These are phyloP conservation scores for Pteropus alecto DNA, from an alignment of 2,113 vertebrate species.

Conservation along the genomic window DNA sequence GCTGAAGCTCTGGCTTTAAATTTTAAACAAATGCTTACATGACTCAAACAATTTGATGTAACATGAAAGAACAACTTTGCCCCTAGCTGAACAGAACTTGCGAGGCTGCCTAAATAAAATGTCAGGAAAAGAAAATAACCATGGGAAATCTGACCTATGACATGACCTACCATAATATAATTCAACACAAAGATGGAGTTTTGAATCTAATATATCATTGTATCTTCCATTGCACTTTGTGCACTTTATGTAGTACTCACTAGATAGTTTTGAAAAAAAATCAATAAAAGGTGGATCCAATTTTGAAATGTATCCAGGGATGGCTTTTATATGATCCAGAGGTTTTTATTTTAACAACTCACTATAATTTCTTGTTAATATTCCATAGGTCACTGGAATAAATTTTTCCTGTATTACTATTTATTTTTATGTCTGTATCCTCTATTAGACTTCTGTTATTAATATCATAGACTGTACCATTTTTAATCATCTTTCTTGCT, in stretches of 20 bases:
- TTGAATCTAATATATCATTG: neutral
- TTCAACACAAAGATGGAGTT: neutral
- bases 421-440: neutral
- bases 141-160: neutral
- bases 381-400: neutral
- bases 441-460: neutral
- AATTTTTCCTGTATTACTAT: neutral
- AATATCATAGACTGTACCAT: neutral
- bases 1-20: constrained; percentile 33
- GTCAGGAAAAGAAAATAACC: neutral
- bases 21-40: constrained; percentile 30
- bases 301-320: neutral
- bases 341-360: neutral
- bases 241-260: neutral
- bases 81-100: neutral
- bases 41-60: constrained; percentile 14
- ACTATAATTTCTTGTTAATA: neutral
- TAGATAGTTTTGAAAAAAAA: neutral
- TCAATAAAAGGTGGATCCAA: neutral
- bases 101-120: neutral
- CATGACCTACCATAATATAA: neutral
- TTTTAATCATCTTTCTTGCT: neutral
- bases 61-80: constrained; percentile 3
- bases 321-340: neutral
- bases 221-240: neutral